phyloP scores from a whole-genome alignment of 2,888 invertebrate genomes.

The Saturnia pavonia region DNA sequence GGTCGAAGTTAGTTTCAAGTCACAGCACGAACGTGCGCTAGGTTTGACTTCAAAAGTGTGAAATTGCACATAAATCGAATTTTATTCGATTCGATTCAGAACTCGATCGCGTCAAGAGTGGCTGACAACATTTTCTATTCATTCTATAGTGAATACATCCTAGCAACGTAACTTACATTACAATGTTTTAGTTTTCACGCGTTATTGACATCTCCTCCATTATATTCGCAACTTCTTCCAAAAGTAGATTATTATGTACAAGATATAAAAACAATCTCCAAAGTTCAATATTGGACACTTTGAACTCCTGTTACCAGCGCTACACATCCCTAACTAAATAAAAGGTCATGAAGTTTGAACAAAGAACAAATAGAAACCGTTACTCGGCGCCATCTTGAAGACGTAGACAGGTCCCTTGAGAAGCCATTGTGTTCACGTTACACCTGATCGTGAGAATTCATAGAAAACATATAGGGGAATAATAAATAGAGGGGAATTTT shows the following conservation, averaged over 20 bases:
- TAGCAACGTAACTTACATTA: not conserved
- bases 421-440: slow-evolving; percentile 42
- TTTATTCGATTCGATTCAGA: too few species aligned
- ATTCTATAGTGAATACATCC: too few species aligned
- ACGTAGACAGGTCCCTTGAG: slow-evolving; percentile 47
- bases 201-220: not conserved
- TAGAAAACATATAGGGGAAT: slow-evolving; percentile 37
- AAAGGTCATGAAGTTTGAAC: slow-evolving; percentile 35
- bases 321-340: not conserved
- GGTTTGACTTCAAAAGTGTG: too few species aligned
- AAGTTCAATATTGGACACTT: not conserved
- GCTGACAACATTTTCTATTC: too few species aligned
- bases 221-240: not conserved
- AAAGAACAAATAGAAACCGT: slow-evolving; percentile 51
- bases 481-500: slow-evolving; percentile 27
- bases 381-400: slow-evolving; percentile 54
- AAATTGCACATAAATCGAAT: too few species aligned
- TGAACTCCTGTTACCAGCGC: not conserved
- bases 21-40: too few species aligned
- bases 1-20: too few species aligned
- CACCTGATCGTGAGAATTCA: slow-evolving; percentile 70
- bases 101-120: too few species aligned
- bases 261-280: not conserved
- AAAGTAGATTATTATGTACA: not conserved
- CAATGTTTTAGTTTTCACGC: not conserved